These are phyloP conservation scores for Agrochola litura DNA, from an alignment of 2,888 invertebrate genomes.

Conservation along the genomic window DNA sequence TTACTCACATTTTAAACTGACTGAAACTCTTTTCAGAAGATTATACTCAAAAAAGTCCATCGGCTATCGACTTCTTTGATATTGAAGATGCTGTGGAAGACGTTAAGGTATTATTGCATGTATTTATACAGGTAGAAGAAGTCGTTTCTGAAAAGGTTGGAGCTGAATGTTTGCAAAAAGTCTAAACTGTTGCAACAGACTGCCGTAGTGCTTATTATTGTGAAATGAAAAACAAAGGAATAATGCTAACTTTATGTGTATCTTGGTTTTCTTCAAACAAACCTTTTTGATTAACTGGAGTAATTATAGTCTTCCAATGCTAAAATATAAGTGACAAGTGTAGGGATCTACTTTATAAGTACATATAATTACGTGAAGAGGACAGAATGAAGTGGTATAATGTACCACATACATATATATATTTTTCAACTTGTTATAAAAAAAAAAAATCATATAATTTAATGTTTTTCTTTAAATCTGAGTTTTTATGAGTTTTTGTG, in stretches of 20 bases:
- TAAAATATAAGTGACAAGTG: neutral
- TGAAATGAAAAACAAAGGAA: neutral
- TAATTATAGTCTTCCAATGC: neutral
- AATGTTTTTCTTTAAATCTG: neutral
- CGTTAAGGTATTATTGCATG: conserved; percentile 80
- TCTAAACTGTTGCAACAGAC: neutral
- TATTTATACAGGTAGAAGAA: conserved; percentile 22
- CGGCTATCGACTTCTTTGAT: conserved; percentile 98
- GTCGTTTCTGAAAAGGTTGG: conserved; percentile 15
- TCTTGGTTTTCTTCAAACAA: neutral
- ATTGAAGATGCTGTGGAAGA: conserved; percentile 98
- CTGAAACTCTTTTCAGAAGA: conserved; percentile 82
- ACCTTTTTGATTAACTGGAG: neutral
- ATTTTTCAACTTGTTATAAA: neutral
- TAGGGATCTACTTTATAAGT: neutral
- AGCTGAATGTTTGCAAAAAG: neutral
- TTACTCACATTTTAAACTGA: conserved; percentile 2
- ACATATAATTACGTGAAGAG: neutral
- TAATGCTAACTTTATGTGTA: neutral
- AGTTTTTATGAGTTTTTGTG: conserved; percentile 16
- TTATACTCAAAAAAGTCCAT: conserved; percentile 87
- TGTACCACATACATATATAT: neutral
- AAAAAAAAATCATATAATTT: neutral
- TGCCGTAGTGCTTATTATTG: neutral
- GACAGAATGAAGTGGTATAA: neutral